These are phyloP conservation scores for Diorhabda carinulata DNA, from an alignment of 1,140 invertebrate species.

Conservation along the genomic window DNA sequence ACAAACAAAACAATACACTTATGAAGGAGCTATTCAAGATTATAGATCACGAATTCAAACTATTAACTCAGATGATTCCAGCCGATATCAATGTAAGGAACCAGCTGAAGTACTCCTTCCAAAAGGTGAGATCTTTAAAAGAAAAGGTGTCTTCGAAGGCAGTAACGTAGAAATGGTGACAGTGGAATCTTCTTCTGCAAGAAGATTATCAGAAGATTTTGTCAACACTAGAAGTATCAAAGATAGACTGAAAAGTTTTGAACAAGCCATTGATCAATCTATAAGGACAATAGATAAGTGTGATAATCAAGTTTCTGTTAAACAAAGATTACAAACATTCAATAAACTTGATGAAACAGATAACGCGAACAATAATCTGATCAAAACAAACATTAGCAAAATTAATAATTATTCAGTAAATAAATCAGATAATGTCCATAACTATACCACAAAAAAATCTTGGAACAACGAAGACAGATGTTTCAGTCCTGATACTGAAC, in stretches of 20 bases:
- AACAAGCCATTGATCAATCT: constrained; percentile 48
- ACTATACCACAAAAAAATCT: constrained; percentile 28
- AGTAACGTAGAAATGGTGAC: constrained; percentile 47
- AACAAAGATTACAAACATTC: constrained; percentile 37
- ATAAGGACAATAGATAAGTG: constrained; percentile 33
- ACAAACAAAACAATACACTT: constrained; percentile 74
- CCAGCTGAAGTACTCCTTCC: constrained; percentile 54
- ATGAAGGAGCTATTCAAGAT: constrained; percentile 79
- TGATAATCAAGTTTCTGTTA: constrained; percentile 35
- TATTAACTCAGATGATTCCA: constrained; percentile 45
- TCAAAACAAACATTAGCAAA: constrained; percentile 30
- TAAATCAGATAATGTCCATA: constrained; percentile 30
- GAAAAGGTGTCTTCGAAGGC: constrained; percentile 77
- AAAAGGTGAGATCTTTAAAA: constrained; percentile 77
- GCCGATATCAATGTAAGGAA: constrained; percentile 44
- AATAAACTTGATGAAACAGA: constrained; percentile 42
- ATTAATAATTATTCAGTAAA: constrained; percentile 35
- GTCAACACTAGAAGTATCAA: constrained; percentile 64
- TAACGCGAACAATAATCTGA: constrained; percentile 23
- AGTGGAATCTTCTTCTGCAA: constrained; percentile 42
- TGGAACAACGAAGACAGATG: constrained; percentile 32
- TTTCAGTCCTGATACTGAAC: constrained; percentile 40
- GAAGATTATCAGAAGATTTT: constrained; percentile 57
- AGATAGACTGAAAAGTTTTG: constrained; percentile 64
- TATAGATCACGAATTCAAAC: constrained; percentile 69